These are phyloP conservation scores for Trichosurus vulpecula DNA, from an alignment of 2,797 vertebrate genomes.

Conservation along the genomic window DNA sequence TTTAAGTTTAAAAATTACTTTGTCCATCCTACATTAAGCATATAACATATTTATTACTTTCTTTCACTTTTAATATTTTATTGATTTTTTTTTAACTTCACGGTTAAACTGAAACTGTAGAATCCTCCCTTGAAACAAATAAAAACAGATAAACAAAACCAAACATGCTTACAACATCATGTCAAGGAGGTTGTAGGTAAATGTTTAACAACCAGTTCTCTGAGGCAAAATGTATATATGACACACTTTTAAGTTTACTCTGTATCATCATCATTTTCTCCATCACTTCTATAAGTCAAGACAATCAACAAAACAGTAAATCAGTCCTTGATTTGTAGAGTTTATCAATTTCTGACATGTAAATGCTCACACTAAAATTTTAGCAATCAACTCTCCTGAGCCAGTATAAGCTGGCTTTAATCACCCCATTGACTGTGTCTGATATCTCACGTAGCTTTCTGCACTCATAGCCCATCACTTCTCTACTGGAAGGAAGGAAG, in stretches of 20 bases:
- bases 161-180: not conserved
- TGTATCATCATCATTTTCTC: not conserved
- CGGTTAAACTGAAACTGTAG: not conserved
- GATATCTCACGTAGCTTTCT: not conserved
- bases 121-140: not conserved
- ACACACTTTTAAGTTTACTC: not conserved
- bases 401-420: not conserved
- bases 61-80: not conserved
- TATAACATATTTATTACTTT: not conserved
- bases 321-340: not conserved
- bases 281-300: not conserved
- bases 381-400: not conserved
- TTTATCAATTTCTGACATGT: not conserved
- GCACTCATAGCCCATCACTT: not conserved
- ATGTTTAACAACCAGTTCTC: not conserved
- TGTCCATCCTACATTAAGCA: not conserved
- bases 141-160: not conserved
- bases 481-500: not conserved
- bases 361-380: not conserved
- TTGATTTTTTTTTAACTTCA: not conserved
- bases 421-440: not conserved
- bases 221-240: not conserved
- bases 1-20: not conserved
- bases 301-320: not conserved
- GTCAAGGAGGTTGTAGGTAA: not conserved